Evolutionary conservation across 64 coral and sea anemone genomes (phyloP).

Genomic region (Montipora foliosa): DNA sequence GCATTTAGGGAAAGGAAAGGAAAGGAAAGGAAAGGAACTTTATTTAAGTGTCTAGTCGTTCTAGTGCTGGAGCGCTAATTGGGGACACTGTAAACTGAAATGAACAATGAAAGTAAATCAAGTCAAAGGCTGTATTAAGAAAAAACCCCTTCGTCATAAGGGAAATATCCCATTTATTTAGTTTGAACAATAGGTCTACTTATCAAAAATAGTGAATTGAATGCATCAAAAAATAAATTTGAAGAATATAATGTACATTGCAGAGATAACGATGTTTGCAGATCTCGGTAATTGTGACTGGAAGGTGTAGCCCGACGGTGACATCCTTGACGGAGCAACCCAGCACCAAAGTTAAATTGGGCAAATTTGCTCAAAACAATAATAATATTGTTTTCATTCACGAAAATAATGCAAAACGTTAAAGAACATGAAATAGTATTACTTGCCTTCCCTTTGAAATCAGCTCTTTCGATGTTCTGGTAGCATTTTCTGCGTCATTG

Average conservation of each 20-base stretch:
- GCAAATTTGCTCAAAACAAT: not conserved
- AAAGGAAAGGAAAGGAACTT: no score
- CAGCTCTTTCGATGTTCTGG: slow-evolving; percentile 55
- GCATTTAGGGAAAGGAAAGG: no score
- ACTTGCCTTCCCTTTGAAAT: slow-evolving; percentile 17
- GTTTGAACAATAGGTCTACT: not conserved
- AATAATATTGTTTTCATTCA: not conserved
- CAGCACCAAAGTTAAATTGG: no score
- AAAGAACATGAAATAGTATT: not conserved
- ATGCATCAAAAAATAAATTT: not conserved
- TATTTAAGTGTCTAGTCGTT: no score
- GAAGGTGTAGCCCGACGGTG: no score
- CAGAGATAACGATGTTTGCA: not conserved
- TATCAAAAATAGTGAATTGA: not conserved
- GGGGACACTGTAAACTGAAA: no score
- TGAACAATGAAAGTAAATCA: no score
- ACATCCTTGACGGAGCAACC: no score
- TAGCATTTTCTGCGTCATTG: not conserved
- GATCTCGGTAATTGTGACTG: no score
- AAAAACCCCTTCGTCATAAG: not conserved
- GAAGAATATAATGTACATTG: not conserved
- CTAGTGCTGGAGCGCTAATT: no score
- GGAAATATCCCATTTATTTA: not conserved
- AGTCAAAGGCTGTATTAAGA: not conserved
- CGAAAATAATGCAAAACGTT: not conserved